Conservation (phyloP, 2,113 vertebrate genomes). For the Penelope pileata region DNA sequence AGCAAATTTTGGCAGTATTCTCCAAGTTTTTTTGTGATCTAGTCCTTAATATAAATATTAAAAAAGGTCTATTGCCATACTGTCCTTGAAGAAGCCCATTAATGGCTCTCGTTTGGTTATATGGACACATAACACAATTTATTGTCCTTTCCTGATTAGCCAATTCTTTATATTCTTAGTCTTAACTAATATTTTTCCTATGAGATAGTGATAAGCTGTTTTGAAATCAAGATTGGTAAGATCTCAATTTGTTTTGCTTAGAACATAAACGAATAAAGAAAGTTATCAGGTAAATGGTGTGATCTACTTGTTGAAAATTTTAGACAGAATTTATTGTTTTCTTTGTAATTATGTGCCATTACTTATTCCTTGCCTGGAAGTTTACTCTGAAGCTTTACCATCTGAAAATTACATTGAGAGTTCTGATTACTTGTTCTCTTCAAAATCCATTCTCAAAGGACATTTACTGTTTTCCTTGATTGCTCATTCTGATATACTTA, state of each 20-base stretch:
- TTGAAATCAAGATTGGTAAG: neutral
- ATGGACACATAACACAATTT: neutral
- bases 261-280: neutral
- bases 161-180: neutral
- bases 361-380: neutral
- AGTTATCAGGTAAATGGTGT: neutral
- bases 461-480: neutral
- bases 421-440: neutral
- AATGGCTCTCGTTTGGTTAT: neutral
- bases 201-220: neutral
- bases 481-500: neutral
- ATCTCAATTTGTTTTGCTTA: neutral
- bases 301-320: neutral
- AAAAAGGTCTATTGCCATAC: neutral
- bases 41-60: neutral
- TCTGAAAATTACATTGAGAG: neutral
- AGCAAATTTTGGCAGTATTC: neutral
- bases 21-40: neutral
- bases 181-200: neutral
- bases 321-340: neutral
- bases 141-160: neutral
- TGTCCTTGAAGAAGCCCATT: neutral
- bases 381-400: neutral
- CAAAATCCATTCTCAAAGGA: neutral
- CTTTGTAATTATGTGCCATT: neutral